Conservation (phyloP, 1,140 invertebrate species). For the Orchesella cincta region DNA sequence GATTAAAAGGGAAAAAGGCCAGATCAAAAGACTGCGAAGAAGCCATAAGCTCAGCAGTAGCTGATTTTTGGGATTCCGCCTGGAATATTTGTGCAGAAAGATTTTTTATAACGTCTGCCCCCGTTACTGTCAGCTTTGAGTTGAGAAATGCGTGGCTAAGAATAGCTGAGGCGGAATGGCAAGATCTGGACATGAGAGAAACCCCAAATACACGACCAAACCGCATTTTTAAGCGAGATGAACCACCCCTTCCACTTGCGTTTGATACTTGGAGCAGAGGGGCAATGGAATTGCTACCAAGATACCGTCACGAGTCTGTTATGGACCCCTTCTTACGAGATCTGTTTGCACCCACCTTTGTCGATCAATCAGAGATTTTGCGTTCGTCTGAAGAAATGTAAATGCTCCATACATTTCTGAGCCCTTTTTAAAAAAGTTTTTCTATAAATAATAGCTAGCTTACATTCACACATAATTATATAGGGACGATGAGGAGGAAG, state of each 20-base stretch:
- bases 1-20: not conserved
- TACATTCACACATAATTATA: too few species aligned
- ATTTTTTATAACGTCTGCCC: not conserved
- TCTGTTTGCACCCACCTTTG: not conserved
- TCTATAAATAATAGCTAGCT: too few species aligned
- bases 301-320: not conserved
- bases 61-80: not conserved
- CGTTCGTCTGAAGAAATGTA: too few species aligned
- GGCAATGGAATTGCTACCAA: not conserved
- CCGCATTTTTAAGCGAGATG: not conserved
- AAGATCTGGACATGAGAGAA: not conserved
- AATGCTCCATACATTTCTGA: too few species aligned
- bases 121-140: not conserved
- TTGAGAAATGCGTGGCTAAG: conserved; percentile 23
- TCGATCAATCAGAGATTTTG: not conserved
- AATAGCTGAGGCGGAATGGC: conserved; percentile 18
- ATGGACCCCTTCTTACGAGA: conserved; percentile 27
- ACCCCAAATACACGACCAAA: not conserved
- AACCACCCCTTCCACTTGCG: conserved; percentile 1
- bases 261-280: conserved; percentile 8
- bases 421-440: too few species aligned
- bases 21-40: not conserved
- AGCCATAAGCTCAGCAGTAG: not conserved
- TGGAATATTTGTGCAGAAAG: conserved; percentile 17
- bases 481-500: not conserved